phyloP scores from a whole-genome alignment of 2,797 vertebrate genomes.

The Trematomus bernacchii region DNA sequence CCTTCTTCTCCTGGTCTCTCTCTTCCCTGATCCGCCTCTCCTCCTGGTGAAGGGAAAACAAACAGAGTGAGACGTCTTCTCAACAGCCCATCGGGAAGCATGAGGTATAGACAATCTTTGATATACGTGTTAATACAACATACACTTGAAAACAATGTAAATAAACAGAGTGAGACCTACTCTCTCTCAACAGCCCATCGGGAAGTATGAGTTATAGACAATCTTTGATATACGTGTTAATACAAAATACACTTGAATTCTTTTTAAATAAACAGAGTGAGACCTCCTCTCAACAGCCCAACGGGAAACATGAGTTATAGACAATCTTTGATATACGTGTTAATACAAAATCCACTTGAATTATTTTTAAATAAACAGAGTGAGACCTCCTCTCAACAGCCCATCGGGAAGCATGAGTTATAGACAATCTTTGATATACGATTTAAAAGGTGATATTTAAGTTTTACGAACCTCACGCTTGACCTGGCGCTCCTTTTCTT shows the following conservation, averaged over 20 bases:
- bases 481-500: conserved; percentile 96
- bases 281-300: neutral
- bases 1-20: conserved; percentile 89
- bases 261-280: conserved; percentile 19
- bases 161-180: conserved; percentile 24
- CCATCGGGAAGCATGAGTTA: too few species aligned
- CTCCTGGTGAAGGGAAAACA: conserved; percentile 83
- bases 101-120: too few species aligned
- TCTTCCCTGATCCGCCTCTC: conserved; percentile 95
- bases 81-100: too few species aligned
- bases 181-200: too few species aligned
- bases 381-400: conserved; percentile 10
- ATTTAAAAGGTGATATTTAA: neutral
- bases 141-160: neutral
- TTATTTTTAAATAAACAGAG: conserved; percentile 11
- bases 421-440: too few species aligned
- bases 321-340: too few species aligned
- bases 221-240: too few species aligned
- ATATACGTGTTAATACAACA: too few species aligned
- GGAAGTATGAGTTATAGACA: too few species aligned
- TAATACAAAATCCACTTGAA: too few species aligned
- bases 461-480: conserved; percentile 88
- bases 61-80: conserved; percentile 17
- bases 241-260: too few species aligned
- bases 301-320: too few species aligned